Base-by-base conservation (phyloP, 2,797 vertebrate genomes). In the Zenarchopterus dispar region DNA sequence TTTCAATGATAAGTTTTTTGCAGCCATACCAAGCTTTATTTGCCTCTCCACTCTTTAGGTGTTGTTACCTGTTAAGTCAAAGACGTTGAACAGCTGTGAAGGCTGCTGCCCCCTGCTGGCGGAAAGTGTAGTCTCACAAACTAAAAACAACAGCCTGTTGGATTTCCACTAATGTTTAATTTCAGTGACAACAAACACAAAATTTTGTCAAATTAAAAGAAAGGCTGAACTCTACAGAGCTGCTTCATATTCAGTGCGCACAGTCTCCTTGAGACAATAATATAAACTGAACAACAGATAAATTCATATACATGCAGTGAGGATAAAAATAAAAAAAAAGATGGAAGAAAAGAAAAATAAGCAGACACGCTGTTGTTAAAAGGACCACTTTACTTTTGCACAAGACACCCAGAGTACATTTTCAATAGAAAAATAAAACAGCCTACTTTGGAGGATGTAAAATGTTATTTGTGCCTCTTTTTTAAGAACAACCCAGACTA, bases 361-460 rank as follows among this genome's bases (percentile, higher is more conserved):
- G 11, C 15, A 19, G 54, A 77, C 42, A 58, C 46, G 16, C 0
- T 18, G 15, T 86, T 85, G 79, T 91, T 93, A 89, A 92, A 93
- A 91, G 67, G 88, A 87, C 70, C 88, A 92, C 75, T 91, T 92
- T 93, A 92, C 85, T 93, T 82, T 87, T 85, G 55, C 89, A 91
- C 89, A 87, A 80, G 73, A 93, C 91, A 91, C 86, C 82, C 76
- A 80, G 55, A 78, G 76, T 75, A 92, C 86, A 91, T 81, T 75
- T 80, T 81, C 63, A 85, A 89, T 93, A 94, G 86, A 94, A 94
- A 94, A 94, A 93, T 93, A 92, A 92, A 91, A 88, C 74, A 36
- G 73, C 86, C 84, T 88, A 84, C 86, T 85, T 85, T 76, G 48
- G 81, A 75, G 79, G 73, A 87, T 76, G 70, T 82, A 80, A 50